Percentiles rank a stretch among this genome's conserved stretches.
Evolutionary conservation across 2,888 invertebrate genomes (phyloP).

Genomic region (Xiphydria camelus): DNA sequence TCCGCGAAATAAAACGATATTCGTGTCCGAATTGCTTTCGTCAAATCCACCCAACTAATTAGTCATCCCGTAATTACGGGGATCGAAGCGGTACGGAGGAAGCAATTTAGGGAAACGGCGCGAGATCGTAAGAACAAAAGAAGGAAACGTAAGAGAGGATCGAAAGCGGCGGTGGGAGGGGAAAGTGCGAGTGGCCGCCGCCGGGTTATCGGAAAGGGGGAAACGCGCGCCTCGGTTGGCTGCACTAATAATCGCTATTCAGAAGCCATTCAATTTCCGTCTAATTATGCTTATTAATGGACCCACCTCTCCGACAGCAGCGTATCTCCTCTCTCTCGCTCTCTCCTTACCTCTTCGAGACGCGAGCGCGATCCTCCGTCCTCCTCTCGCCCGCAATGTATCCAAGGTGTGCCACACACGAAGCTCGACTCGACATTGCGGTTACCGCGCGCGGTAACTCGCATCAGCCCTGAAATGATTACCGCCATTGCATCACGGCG

Average conservation of each 20-base stretch:
- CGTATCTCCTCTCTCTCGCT: conserved; percentile 17
- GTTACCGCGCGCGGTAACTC: no score
- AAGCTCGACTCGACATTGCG: no score
- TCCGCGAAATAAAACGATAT: no score
- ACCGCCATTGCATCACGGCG: no score
- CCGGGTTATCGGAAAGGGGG: background rate
- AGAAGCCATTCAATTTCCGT: conserved; percentile 37
- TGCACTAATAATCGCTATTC: conserved; percentile 35
- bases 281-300: conserved; percentile 43
- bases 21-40: no score
- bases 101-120: no score
- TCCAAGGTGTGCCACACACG: background rate
- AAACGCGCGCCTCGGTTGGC: conserved; percentile 15
- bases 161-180: background rate
- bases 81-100: no score
- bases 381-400: background rate
- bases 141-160: background rate
- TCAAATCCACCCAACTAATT: no score
- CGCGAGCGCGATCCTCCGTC: background rate
- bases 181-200: background rate
- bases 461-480: no score
- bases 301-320: conserved; percentile 24
- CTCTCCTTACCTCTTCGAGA: no score
- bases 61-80: no score
- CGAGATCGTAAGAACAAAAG: background rate